These are phyloP conservation scores for Rhabdomys dilectus DNA, from an alignment of 2,113 vertebrate genomes.

Conservation along the genomic window DNA sequence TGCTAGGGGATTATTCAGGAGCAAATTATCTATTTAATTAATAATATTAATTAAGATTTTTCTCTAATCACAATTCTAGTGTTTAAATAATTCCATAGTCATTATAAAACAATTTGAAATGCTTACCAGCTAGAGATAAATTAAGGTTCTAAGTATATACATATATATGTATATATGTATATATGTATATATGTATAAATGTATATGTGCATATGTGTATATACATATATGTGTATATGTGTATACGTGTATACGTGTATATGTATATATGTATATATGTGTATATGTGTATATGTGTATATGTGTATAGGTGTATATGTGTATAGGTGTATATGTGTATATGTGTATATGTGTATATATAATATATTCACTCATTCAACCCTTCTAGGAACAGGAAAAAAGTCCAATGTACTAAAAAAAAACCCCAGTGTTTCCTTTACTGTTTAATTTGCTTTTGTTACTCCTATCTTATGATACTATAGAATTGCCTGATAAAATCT, in stretches of 20 bases:
- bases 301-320: no score
- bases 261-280: no score
- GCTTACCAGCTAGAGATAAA: not conserved
- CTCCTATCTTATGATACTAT: not conserved
- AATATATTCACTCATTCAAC: not conserved
- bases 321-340: no score
- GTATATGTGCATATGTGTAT: no score
- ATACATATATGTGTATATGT: no score
- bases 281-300: no score
- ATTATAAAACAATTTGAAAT: not conserved
- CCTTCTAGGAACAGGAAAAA: not conserved
- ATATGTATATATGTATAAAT: no score
- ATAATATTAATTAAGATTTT: not conserved
- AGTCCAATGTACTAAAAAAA: not conserved
- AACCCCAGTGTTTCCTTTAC: not conserved
- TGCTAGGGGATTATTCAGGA: not conserved
- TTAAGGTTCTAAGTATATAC: not conserved
- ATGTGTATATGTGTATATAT: no score
- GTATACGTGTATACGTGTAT: no score
- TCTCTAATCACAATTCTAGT: not conserved
- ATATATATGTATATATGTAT: not conserved
- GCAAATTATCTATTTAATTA: not conserved
- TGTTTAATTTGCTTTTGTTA: not conserved
- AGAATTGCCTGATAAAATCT: not conserved
- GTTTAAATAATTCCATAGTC: not conserved